phyloP scores from a whole-genome alignment of 1,140 invertebrate genomes.

The Anastrepha ludens region DNA sequence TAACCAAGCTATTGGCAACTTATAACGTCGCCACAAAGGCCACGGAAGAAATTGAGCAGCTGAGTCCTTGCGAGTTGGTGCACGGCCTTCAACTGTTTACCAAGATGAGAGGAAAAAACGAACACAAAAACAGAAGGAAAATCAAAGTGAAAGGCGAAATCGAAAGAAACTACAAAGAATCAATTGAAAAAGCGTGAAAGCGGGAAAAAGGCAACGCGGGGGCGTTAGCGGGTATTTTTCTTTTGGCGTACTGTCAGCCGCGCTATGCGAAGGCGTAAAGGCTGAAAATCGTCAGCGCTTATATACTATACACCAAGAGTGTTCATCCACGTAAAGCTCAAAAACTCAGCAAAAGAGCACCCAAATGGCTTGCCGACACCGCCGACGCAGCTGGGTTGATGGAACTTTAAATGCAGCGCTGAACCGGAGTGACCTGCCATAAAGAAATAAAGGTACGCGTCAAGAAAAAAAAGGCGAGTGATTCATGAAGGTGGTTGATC shows the following conservation, averaged over 20 bases:
- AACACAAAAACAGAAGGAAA: neutral
- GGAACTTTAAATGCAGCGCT: neutral
- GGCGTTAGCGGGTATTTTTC: neutral
- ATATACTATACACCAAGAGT: neutral
- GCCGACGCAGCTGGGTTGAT: neutral
- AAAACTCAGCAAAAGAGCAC: too few species aligned
- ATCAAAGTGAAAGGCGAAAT: neutral
- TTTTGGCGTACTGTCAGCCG: neutral
- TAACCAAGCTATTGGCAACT: conserved; percentile 6
- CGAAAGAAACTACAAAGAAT: conserved; percentile 22
- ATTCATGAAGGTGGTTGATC: conserved; percentile 1
- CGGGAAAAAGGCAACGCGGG: neutral
- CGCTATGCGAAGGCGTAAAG: neutral
- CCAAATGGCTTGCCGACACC: neutral
- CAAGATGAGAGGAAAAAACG: neutral
- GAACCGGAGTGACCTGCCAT: neutral
- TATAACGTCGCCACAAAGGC: neutral
- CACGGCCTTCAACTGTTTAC: neutral
- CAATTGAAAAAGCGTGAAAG: conserved; percentile 28
- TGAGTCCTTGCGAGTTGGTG: neutral
- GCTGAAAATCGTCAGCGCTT: neutral
- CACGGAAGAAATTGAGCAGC: neutral
- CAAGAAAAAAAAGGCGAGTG: neutral
- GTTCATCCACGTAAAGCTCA: too few species aligned
- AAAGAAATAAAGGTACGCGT: neutral